These are phyloP conservation scores for Cataglyphis altisquamis DNA, from an alignment of 2,888 invertebrate genomes.

Conservation along the genomic window DNA sequence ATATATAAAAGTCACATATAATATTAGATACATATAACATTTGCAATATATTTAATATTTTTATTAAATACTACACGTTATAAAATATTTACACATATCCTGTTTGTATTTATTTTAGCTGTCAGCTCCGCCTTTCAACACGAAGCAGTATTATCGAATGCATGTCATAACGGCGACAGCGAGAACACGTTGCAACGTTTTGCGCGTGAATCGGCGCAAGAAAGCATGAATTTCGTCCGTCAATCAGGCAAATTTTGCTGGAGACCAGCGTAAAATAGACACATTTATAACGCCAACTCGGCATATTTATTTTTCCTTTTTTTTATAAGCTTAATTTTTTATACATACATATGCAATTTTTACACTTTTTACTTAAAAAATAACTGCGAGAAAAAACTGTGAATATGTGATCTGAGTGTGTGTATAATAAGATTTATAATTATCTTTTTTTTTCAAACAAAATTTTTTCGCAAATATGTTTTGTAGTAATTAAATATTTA, in stretches of 20 bases:
- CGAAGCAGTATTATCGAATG: slow-evolving; percentile 81
- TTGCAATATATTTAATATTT: neutral
- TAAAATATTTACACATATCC: neutral
- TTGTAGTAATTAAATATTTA: neutral
- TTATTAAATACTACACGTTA: slow-evolving; percentile 7
- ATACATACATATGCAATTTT: slow-evolving; percentile 2
- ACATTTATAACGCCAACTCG: neutral
- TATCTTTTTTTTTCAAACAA: neutral
- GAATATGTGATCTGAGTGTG: neutral
- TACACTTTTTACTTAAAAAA: neutral
- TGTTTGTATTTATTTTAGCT: slow-evolving; percentile 71
- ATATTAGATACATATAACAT: too few species aligned
- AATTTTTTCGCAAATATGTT: slow-evolving; percentile 14
- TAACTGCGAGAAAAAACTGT: neutral
- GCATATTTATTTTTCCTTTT: slow-evolving; percentile 39
- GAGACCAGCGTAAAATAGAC: slow-evolving; percentile 81
- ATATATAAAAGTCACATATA: too few species aligned
- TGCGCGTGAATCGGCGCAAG: slow-evolving; percentile 82
- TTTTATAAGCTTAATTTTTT: slow-evolving; percentile 18
- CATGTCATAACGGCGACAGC: slow-evolving; percentile 69
- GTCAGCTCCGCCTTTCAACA: slow-evolving; percentile 84
- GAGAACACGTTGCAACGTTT: slow-evolving; percentile 81
- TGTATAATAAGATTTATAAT: slow-evolving; percentile 13
- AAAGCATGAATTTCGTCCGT: slow-evolving; percentile 83
- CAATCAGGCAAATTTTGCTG: slow-evolving; percentile 84